Conservation (phyloP, 2,797 vertebrate genomes). For the Nannoperca obscura region DNA sequence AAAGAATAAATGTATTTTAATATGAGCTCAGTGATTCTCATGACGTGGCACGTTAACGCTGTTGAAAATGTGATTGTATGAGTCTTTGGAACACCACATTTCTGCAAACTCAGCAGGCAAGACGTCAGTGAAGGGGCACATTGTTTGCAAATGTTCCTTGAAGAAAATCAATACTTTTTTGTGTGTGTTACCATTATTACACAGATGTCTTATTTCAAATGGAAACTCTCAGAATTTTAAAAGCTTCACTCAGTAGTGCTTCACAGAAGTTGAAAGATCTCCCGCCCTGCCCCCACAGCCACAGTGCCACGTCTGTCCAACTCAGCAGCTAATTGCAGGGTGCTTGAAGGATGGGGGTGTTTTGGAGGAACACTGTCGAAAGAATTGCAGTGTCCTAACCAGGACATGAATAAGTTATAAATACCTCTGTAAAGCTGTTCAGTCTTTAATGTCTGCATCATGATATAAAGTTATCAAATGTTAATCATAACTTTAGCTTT, state of each 20-base stretch:
- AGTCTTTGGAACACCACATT: neutral
- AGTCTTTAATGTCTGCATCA: neutral
- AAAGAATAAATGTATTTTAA: neutral
- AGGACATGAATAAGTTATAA: neutral
- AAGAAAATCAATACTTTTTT: neutral
- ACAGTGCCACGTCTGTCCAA: constrained; percentile 75
- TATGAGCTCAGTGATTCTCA: neutral
- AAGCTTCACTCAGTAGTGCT: constrained; percentile 26
- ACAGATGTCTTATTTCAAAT: neutral
- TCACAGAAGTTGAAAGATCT: constrained; percentile 24
- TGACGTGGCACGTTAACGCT: neutral
- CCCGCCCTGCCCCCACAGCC: constrained; percentile 51
- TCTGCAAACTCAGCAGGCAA: constrained; percentile 5
- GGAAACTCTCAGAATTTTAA: constrained; percentile 29
- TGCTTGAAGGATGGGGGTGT: constrained; percentile 45
- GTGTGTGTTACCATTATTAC: neutral
- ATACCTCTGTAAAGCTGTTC: neutral
- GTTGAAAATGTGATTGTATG: neutral
- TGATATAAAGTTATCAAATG: neutral
- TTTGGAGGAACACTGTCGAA: constrained; percentile 22
- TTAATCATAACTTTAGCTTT: neutral
- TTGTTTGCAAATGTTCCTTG: neutral
- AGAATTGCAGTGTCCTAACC: constrained; percentile 13
- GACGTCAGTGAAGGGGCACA: neutral
- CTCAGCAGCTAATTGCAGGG: constrained; percentile 56